Conservation (phyloP, 2,113 vertebrate genomes). For the Chloebia gouldiae region DNA sequence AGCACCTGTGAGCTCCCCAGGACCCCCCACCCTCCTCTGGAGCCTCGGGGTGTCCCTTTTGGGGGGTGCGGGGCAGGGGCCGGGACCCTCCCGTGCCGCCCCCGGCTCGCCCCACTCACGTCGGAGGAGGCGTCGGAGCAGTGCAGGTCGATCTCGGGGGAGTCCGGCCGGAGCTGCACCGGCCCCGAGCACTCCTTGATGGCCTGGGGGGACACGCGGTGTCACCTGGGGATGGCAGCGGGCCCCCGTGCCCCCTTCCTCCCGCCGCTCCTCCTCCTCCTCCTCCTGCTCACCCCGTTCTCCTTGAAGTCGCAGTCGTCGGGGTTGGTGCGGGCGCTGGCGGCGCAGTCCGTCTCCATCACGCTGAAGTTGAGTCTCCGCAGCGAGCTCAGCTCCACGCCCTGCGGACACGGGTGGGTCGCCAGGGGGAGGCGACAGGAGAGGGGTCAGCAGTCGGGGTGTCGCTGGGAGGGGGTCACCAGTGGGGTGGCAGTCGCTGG, state of each 20-base stretch:
- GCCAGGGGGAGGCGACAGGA: neutral
- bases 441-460: neutral
- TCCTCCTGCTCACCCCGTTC: constrained; percentile 4
- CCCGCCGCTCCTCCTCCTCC: neutral
- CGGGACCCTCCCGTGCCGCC: too few relatives aligned
- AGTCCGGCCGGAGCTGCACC: neutral
- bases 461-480: neutral
- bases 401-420: neutral
- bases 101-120: neutral
- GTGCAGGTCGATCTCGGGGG: neutral
- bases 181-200: constrained; percentile 5
- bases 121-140: neutral
- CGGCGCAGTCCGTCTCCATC: neutral
- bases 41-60: neutral
- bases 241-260: neutral
- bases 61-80: neutral
- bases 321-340: fast-evolving
- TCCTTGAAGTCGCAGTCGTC: constrained; percentile 34
- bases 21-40: neutral
- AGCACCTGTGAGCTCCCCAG: too few relatives aligned
- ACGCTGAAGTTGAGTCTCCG: neutral
- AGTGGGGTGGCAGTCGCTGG: neutral
- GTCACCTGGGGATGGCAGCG: neutral
- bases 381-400: neutral
- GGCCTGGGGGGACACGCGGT: neutral